Conservation (phyloP, 2,888 invertebrate genomes). For the Erebia aethiops region DNA sequence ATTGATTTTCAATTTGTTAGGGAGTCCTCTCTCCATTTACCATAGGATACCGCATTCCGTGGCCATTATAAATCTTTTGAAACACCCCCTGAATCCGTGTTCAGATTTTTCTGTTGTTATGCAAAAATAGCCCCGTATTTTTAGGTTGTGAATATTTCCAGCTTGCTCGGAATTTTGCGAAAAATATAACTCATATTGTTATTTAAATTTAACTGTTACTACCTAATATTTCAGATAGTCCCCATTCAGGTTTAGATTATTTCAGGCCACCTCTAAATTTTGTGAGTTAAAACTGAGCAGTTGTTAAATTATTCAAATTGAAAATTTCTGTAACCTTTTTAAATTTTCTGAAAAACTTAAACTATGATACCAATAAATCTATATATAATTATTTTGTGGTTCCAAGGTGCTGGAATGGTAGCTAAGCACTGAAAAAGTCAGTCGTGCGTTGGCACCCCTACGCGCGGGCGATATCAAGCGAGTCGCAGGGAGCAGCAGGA, state of each 20-base stretch:
- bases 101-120: conserved; percentile 21
- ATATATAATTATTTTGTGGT: too few relatives aligned
- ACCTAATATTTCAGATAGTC: background rate
- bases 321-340: too few relatives aligned
- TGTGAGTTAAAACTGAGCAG: too few relatives aligned
- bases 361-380: too few relatives aligned
- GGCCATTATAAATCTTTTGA: conserved; percentile 69
- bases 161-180: conserved; percentile 7
- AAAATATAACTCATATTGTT: background rate
- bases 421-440: too few relatives aligned
- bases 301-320: too few relatives aligned
- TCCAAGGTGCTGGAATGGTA: too few relatives aligned
- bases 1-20: conserved; percentile 85
- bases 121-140: conserved; percentile 19
- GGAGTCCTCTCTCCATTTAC: conserved; percentile 76
- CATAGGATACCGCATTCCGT: conserved; percentile 64
- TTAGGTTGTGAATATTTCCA: conserved; percentile 14
- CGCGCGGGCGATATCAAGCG: too few relatives aligned
- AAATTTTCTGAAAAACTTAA: too few relatives aligned
- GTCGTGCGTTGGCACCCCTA: too few relatives aligned
- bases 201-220: background rate
- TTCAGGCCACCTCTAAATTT: background rate
- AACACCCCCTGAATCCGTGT: conserved; percentile 34
- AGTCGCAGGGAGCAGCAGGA: too few relatives aligned
- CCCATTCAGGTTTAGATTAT: background rate